A percentile compares a stretch with the other conserved stretches of the same genome.
Conservation (phyloP, 2,797 vertebrate genomes). For the Passerculus sandwichensis region DNA sequence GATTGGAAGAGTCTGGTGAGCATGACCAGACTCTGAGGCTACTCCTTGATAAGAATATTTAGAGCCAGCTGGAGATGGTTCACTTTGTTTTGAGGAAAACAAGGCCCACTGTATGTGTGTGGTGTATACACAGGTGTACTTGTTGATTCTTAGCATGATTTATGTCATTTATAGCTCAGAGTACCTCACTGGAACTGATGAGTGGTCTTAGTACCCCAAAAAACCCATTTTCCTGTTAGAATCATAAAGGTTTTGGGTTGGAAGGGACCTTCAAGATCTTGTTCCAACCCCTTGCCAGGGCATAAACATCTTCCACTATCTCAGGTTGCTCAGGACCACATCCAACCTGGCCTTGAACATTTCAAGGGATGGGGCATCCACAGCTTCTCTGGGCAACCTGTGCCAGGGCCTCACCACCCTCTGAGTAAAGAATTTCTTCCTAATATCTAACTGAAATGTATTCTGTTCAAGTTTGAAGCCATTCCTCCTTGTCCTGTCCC, state of each 20-base stretch:
- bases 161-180: neutral
- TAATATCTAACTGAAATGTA: neutral
- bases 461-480: neutral
- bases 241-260: neutral
- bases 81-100: neutral
- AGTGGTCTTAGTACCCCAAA: neutral
- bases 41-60: neutral
- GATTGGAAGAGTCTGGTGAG: neutral
- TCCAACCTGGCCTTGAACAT: neutral
- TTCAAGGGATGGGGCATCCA: neutral
- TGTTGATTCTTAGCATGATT: neutral
- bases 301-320: accelerated
- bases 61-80: neutral
- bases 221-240: neutral
- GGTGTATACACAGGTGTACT: neutral
- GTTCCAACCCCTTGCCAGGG: neutral
- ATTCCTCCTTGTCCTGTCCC: neutral
- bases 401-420: neutral
- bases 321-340: neutral
- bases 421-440: neutral
- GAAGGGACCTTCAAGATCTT: neutral
- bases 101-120: neutral
- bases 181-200: neutral
- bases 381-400: neutral
- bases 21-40: neutral